These are phyloP conservation scores for Brachionus rubens DNA, from an alignment of 1,140 invertebrate species.

Conservation along the genomic window DNA sequence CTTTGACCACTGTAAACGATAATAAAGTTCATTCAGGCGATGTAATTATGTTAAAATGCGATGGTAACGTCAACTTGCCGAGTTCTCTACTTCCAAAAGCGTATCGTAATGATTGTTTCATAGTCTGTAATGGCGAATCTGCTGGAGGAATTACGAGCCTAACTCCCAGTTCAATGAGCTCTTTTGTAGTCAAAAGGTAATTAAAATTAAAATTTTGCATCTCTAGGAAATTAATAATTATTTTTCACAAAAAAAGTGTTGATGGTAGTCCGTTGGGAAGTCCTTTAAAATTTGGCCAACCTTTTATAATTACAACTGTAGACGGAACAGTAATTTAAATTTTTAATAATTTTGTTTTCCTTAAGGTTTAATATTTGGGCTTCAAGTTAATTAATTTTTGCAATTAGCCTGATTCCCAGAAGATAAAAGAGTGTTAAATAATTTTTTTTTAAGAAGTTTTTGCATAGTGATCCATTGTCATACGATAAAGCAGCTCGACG, in stretches of 20 bases:
- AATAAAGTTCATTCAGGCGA: conserved; percentile 37
- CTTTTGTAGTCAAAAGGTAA: conserved; percentile 30
- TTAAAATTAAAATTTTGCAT: not conserved
- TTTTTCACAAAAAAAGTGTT: conserved; percentile 48
- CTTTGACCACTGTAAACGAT: conserved; percentile 34
- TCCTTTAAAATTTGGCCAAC: conserved; percentile 54
- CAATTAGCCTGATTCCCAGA: too few relatives aligned
- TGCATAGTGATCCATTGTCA: conserved; percentile 53
- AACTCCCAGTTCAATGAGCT: not conserved
- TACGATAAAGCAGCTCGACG: conserved; percentile 53
- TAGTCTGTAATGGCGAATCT: not conserved
- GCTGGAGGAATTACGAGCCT: not conserved
- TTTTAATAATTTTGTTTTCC: too few relatives aligned
- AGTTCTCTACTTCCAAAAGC: conserved; percentile 33
- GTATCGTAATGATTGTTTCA: conserved; percentile 21
- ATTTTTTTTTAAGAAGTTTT: conserved; percentile 50
- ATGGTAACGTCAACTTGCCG: conserved; percentile 23
- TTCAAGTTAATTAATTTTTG: too few relatives aligned
- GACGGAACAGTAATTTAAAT: conserved; percentile 48
- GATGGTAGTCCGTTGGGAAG: conserved; percentile 52
- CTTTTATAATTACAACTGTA: conserved; percentile 55
- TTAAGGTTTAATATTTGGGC: too few relatives aligned
- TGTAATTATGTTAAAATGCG: conserved; percentile 38
- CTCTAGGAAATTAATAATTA: not conserved
- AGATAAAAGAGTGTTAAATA: not conserved